Conservation (phyloP, 2,113 vertebrate genomes). For the Antennarius striatus region DNA sequence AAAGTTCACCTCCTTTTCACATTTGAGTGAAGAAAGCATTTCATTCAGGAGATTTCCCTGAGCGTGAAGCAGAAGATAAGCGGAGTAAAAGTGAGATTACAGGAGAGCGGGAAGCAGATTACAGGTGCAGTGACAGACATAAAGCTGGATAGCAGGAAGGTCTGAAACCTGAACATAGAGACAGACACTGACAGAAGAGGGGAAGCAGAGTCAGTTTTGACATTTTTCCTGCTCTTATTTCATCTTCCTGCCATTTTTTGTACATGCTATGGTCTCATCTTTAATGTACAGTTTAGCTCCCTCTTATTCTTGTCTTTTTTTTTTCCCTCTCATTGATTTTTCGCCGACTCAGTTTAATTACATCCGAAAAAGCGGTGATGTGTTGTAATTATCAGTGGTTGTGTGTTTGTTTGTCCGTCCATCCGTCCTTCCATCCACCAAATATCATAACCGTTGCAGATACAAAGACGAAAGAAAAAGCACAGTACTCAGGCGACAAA, state of each 20-base stretch:
- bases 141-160: constrained; percentile 63
- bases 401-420: too few relatives aligned
- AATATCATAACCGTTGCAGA: too few relatives aligned
- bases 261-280: background rate
- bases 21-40: constrained; percentile 5
- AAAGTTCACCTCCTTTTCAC: background rate
- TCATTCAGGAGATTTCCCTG: background rate
- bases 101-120: constrained; percentile 49
- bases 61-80: constrained; percentile 46
- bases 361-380: too few relatives aligned
- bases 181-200: background rate
- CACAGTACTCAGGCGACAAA: too few relatives aligned
- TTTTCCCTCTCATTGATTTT: too few relatives aligned
- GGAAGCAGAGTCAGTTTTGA: background rate
- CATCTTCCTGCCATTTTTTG: too few relatives aligned
- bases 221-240: background rate
- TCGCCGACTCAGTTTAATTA: too few relatives aligned
- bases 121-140: constrained; percentile 52
- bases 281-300: background rate
- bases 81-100: constrained; percentile 50
- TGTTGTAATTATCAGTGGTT: too few relatives aligned
- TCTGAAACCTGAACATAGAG: constrained; percentile 40
- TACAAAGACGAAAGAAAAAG: too few relatives aligned
- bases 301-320: too few relatives aligned
- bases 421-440: too few relatives aligned